Evolutionary conservation across 2,113 vertebrate genomes (phyloP).

Genomic region (Cephalopholis sonnerati): DNA sequence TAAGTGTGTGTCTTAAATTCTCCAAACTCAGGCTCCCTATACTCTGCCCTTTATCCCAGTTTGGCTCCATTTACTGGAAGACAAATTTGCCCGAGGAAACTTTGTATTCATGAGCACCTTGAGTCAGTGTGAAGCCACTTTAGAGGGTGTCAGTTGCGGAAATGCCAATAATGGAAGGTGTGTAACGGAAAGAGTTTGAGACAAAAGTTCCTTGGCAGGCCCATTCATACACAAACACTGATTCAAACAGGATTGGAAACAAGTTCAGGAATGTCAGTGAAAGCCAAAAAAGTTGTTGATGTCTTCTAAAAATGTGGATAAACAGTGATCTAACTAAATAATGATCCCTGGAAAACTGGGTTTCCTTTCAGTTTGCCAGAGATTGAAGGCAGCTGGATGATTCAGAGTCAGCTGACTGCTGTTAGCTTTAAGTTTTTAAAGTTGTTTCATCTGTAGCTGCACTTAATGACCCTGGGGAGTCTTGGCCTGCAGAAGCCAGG

Average conservation of each 20-base stretch:
- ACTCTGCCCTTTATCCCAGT: slow-evolving; percentile 24
- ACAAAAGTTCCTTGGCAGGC: slow-evolving; percentile 41
- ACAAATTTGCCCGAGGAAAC: slow-evolving; percentile 50
- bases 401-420: slow-evolving; percentile 41
- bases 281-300: slow-evolving; percentile 13
- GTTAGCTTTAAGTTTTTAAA: slow-evolving; percentile 26
- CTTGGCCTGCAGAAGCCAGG: background rate
- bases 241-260: slow-evolving; percentile 51
- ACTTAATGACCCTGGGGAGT: slow-evolving; percentile 18
- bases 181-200: slow-evolving; percentile 52
- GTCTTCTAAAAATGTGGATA: slow-evolving; percentile 7
- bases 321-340: slow-evolving; percentile 12
- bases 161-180: slow-evolving; percentile 54
- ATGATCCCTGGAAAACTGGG: slow-evolving; percentile 20
- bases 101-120: slow-evolving; percentile 43
- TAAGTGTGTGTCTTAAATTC: slow-evolving; percentile 12
- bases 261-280: slow-evolving; percentile 41
- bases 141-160: slow-evolving; percentile 35
- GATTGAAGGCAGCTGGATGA: slow-evolving; percentile 34
- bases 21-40: slow-evolving; percentile 32
- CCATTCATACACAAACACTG: slow-evolving; percentile 20
- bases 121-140: slow-evolving; percentile 48
- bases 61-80: slow-evolving; percentile 36
- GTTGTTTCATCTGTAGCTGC: slow-evolving; percentile 8
- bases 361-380: slow-evolving; percentile 5